A percentile compares a stretch with the other conserved stretches of the same genome.
Conservation (phyloP, 2,113 vertebrate species). For the Dasypus novemcinctus region DNA sequence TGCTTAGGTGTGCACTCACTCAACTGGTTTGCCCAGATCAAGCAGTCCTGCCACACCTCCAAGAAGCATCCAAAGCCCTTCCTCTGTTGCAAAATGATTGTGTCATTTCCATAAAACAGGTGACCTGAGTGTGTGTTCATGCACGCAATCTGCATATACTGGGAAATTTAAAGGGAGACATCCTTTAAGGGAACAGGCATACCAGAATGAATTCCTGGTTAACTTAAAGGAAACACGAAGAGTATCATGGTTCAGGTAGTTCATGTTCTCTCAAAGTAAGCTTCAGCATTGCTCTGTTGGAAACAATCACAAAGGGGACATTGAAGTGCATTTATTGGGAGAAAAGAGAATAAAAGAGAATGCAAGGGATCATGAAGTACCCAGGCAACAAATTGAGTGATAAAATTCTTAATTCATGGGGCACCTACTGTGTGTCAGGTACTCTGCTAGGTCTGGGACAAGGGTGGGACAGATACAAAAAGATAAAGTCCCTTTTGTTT, state of each 20-base stretch:
- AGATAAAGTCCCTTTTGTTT: not conserved
- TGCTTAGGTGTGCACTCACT: slow-evolving; percentile 35
- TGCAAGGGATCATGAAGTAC: not conserved
- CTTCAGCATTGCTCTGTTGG: not conserved
- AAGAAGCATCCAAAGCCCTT: slow-evolving; percentile 72
- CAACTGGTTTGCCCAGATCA: slow-evolving; percentile 73
- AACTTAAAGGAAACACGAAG: not conserved
- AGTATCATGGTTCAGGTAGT: not conserved
- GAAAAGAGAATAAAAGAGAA: not conserved
- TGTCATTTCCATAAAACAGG: slow-evolving; percentile 67
- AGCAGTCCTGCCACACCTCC: slow-evolving; percentile 73
- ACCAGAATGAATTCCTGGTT: slow-evolving; percentile 21
- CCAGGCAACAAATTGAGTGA: not conserved
- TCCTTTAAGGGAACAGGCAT: slow-evolving; percentile 38
- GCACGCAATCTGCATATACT: slow-evolving; percentile 36
- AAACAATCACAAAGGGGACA: not conserved
- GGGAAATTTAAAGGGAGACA: slow-evolving; percentile 33
- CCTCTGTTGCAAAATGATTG: slow-evolving; percentile 78
- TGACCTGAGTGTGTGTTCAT: slow-evolving; percentile 47
- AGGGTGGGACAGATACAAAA: not conserved
- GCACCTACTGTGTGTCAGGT: not conserved
- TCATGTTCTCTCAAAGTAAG: not conserved
- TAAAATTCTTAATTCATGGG: not conserved
- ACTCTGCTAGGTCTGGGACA: not conserved
- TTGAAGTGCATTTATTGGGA: not conserved